Evolutionary conservation across 2,113 vertebrate genomes (phyloP).

Genomic region (Promerops cafer): DNA sequence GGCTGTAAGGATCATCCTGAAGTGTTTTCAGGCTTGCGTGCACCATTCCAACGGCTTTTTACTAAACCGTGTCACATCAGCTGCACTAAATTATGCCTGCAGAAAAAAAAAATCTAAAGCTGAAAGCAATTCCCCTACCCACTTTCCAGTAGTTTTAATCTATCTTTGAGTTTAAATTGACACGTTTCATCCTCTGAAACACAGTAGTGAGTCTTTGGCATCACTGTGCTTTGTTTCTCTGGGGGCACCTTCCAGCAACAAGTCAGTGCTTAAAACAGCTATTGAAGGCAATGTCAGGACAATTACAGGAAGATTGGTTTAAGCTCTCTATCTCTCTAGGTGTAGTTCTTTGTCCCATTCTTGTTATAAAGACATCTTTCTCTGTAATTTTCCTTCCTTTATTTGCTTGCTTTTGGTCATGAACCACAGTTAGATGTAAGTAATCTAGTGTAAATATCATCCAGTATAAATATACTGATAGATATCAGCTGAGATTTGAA

Average conservation of each 20-base stretch:
- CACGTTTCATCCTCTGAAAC: background rate
- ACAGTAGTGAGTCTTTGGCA: background rate
- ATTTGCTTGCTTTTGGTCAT: background rate
- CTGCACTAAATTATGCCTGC: slow-evolving; percentile 46
- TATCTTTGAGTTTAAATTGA: slow-evolving; percentile 15
- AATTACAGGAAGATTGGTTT: slow-evolving; percentile 40
- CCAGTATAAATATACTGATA: slow-evolving; percentile 6
- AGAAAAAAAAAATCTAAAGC: background rate
- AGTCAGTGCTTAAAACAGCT: slow-evolving; percentile 9
- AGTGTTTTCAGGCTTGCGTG: slow-evolving; percentile 27
- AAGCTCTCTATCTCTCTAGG: slow-evolving; percentile 36
- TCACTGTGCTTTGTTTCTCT: slow-evolving; percentile 14
- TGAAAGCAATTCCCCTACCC: slow-evolving; percentile 34
- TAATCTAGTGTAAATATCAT: background rate
- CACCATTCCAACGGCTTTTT: background rate
- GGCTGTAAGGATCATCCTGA: background rate
- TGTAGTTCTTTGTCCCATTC: slow-evolving; percentile 19
- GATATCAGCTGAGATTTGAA: slow-evolving; percentile 25
- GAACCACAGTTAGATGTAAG: background rate
- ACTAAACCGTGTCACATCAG: slow-evolving; percentile 1
- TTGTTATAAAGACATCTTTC: slow-evolving; percentile 4
- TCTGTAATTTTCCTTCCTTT: background rate
- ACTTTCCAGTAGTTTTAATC: slow-evolving; percentile 36
- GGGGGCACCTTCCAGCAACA: slow-evolving; percentile 22
- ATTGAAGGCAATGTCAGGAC: slow-evolving; percentile 29